Conservation (phyloP, 1,140 invertebrate genomes). For the Delia radicum region DNA sequence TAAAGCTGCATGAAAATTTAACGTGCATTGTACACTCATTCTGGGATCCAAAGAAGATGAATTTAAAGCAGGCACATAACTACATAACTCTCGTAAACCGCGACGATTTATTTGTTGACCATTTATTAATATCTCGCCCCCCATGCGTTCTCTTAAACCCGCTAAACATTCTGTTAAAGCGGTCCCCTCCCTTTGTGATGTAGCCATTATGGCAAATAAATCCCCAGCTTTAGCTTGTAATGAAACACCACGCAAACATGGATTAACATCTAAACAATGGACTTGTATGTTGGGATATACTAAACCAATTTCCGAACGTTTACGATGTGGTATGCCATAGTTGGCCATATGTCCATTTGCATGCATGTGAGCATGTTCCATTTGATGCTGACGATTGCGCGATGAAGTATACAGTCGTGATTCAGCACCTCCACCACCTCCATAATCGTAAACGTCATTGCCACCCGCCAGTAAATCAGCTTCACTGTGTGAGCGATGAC, state of each 20-base stretch:
- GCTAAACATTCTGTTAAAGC: slow-evolving; percentile 80
- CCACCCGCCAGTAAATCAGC: slow-evolving; percentile 48
- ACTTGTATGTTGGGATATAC: slow-evolving; percentile 69
- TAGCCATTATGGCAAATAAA: slow-evolving; percentile 85
- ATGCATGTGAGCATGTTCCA: slow-evolving; percentile 33
- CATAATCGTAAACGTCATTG: slow-evolving; percentile 25
- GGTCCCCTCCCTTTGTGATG: slow-evolving; percentile 76
- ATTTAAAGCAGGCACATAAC: slow-evolving; percentile 52
- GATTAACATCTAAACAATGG: slow-evolving; percentile 61
- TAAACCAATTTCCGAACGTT: slow-evolving; percentile 52
- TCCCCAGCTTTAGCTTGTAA: slow-evolving; percentile 88
- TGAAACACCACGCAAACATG: slow-evolving; percentile 67
- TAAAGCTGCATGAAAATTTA: slow-evolving; percentile 77
- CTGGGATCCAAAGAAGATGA: slow-evolving; percentile 61
- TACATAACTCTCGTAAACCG: slow-evolving; percentile 64
- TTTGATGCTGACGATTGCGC: slow-evolving; percentile 38
- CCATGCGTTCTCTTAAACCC: slow-evolving; percentile 67
- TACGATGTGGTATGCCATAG: slow-evolving; percentile 38
- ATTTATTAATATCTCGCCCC: slow-evolving; percentile 83
- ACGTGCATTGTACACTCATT: slow-evolving; percentile 79
- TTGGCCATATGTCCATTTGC: slow-evolving; percentile 31
- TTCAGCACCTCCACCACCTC: slow-evolving; percentile 40
- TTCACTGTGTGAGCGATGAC: slow-evolving; percentile 54
- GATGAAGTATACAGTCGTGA: slow-evolving; percentile 46
- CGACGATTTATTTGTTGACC: slow-evolving; percentile 74